A percentile compares a stretch with the other conserved stretches of the same genome.
Evolutionary conservation across 2,113 vertebrate genomes (phyloP).

Genomic region (Menidia beryllina): DNA sequence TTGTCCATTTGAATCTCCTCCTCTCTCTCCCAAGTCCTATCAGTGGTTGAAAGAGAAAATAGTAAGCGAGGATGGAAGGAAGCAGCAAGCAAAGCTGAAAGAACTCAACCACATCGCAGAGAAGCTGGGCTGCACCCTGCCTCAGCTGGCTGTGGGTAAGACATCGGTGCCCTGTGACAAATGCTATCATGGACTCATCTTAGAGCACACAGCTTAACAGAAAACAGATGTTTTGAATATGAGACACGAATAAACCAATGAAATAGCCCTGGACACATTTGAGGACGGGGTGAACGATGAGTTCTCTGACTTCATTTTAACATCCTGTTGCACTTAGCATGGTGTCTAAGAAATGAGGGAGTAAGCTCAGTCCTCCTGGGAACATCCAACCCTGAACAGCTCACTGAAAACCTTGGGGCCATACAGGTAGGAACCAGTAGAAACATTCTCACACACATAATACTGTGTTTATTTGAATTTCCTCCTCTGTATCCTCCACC

Average conservation of each 20-base stretch:
- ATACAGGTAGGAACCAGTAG: conserved; percentile 87
- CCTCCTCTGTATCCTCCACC: not conserved
- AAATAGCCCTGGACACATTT: not conserved
- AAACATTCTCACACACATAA: not conserved
- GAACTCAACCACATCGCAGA: conserved; percentile 93
- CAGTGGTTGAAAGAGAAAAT: conserved; percentile 99
- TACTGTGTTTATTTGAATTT: not conserved
- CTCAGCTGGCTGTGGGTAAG: conserved; percentile 96
- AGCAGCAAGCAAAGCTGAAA: conserved; percentile 94
- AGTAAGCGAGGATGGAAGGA: conserved; percentile 93
- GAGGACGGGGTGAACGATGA: not conserved
- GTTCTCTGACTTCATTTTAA: conserved; percentile 1
- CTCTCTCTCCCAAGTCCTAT: conserved; percentile 85
- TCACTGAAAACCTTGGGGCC: conserved; percentile 97
- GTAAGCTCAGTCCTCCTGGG: conserved; percentile 97
- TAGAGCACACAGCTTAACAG: too few species aligned
- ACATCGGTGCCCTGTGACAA: not conserved
- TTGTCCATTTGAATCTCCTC: not conserved
- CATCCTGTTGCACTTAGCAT: conserved; percentile 80
- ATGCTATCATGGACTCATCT: conserved; percentile 2
- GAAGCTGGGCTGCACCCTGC: conserved; percentile 94
- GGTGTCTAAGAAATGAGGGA: conserved; percentile 97
- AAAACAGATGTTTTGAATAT: not conserved
- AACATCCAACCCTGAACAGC: conserved; percentile 95
- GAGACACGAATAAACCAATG: not conserved